phyloP scores from a whole-genome alignment of 2,113 vertebrate species.

The Aptenodytes forsteri region DNA sequence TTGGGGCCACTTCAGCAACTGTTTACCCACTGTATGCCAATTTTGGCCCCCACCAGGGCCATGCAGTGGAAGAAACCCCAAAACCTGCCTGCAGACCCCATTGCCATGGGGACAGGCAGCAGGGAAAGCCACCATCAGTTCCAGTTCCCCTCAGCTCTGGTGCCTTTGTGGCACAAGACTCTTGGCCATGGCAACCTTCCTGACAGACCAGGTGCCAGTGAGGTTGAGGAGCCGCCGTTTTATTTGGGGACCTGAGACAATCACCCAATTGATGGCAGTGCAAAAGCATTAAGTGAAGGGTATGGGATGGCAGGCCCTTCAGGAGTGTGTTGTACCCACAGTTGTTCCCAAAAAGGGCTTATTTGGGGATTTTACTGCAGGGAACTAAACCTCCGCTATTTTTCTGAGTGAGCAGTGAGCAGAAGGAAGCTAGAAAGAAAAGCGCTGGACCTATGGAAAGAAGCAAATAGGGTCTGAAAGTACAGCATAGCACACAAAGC shows the following conservation, averaged over 20 bases:
- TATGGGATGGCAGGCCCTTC: neutral
- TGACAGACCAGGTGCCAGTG: neutral
- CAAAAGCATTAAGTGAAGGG: neutral
- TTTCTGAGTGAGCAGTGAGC: neutral
- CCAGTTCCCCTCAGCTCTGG: neutral
- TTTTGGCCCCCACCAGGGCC: neutral
- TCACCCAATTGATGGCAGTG: fast-evolving
- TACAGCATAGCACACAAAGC: neutral
- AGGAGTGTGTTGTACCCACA: neutral
- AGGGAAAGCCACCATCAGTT: neutral
- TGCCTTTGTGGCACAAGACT: neutral
- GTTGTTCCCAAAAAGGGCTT: neutral
- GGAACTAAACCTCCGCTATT: neutral
- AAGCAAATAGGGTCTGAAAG: neutral
- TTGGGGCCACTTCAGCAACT: neutral
- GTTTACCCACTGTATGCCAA: fast-evolving
- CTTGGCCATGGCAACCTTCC: neutral
- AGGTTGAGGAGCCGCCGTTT: fast-evolving
- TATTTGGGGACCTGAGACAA: neutral
- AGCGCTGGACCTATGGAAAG: neutral
- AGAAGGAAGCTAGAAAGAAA: neutral
- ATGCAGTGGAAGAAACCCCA: fast-evolving
- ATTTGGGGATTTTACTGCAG: neutral
- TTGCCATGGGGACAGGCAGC: neutral
- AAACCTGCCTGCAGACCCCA: neutral